These are phyloP conservation scores for Caenorhabditis zanzibari DNA, from an alignment of 2,888 invertebrate species.

Conservation along the genomic window DNA sequence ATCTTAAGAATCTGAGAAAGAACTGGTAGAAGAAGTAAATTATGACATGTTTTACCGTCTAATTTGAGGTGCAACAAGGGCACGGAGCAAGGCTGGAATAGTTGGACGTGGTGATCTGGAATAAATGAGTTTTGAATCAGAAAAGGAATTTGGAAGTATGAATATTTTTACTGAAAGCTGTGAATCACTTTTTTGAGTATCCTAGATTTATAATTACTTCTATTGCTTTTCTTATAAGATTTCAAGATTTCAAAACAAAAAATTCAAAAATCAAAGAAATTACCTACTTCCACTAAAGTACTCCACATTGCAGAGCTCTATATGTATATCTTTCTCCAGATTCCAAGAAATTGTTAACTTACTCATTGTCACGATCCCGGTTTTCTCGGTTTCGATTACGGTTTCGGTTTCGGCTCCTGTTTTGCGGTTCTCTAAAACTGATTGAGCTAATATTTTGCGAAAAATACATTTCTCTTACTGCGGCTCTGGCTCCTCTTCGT, in stretches of 20 bases:
- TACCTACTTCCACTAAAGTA: too few species aligned
- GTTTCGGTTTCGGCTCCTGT: conserved; percentile 6
- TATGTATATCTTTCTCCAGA: too few species aligned
- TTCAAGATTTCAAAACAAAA: too few species aligned
- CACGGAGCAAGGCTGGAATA: conserved; percentile 9
- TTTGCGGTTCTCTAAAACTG: conserved; percentile 1
- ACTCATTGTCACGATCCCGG: not conserved
- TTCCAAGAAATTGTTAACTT: not conserved
- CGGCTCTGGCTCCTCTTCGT: not conserved
- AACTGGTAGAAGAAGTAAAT: not conserved
- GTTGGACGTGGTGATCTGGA: not conserved
- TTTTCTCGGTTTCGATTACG: not conserved
- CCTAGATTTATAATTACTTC: too few species aligned
- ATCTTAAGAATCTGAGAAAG: conserved; percentile 3
- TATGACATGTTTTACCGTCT: not conserved
- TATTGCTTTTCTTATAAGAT: too few species aligned
- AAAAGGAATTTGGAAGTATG: too few species aligned
- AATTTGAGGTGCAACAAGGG: conserved; percentile 24
- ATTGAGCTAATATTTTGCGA: conserved; percentile 4
- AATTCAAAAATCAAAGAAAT: too few species aligned
- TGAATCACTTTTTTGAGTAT: too few species aligned
- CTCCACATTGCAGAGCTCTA: too few species aligned
- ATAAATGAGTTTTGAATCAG: too few species aligned
- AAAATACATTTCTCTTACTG: not conserved
- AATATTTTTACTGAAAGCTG: too few species aligned